Evolutionary conservation across 1,140 invertebrate species (phyloP), one percentile per base, ranked within the genome.

Genomic region (Teleopsis dalmanni): DNA sequence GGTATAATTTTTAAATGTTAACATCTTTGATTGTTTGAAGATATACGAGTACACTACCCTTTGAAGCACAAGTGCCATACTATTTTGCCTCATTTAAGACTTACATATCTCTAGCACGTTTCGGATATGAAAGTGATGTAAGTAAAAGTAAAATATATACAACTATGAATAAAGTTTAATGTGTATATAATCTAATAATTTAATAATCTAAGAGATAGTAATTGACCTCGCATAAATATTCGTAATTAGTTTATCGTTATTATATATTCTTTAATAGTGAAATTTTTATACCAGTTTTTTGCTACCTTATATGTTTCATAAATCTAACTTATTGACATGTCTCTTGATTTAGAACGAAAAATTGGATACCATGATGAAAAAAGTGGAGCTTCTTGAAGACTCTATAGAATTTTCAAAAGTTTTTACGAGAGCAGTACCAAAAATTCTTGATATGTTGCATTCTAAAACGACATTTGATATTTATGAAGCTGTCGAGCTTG

Each of bases 401-500:
- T 77, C 76, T n/a, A 72, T 78, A 0, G 73, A 77, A 29, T 91
- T 91, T 68, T 78, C 82, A 1, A 71, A 74, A 33, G 75, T 82
- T 53, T 71, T 90, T 5, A 80, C 85, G 36, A 73, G 77, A 42
- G 79, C 83, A 0, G 76, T 91, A 37, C 85, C 86, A 1, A 57
- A 84, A 6, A 76, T 87, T 11, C 81, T 83, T 56, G 75, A 81
- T 11, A 70, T 91, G 54, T 72, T 93, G 3, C 80, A 81, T 55
- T 91, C 88, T 0, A 81, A 83, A 56, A 82, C 80, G 49, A 75
- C 79, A 1, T 78, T 82, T 1, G 91, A 93, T 68, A 82, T 91
- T 0, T 76, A 84, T 29, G 91, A 93, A 72, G 83, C 90, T 0
- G 84, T 92, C 33, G 81, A 87, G 38, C 88, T 94, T 61, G 86